Evolutionary conservation across 2,888 invertebrate genomes (phyloP).

Genomic region (Megaustenia siamemsis): DNA sequence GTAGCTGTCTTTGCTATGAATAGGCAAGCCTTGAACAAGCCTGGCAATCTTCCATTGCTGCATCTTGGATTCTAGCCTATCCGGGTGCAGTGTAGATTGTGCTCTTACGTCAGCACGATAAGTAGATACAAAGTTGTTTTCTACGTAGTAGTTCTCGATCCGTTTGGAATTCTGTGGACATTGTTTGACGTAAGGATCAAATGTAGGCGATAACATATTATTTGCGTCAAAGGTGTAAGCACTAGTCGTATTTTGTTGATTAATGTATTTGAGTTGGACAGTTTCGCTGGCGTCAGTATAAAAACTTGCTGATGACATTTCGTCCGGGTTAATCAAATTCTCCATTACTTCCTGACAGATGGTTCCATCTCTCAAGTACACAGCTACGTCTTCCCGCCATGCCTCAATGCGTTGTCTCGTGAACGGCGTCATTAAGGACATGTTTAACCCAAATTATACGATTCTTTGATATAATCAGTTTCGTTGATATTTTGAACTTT

Average conservation of each 20-base stretch:
- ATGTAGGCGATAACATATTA: neutral
- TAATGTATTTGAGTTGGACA: neutral
- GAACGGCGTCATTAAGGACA: slow-evolving; percentile 50
- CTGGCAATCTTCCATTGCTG: slow-evolving; percentile 56
- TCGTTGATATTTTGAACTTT: too few relatives aligned
- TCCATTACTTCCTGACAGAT: slow-evolving; percentile 57
- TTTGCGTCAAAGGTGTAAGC: neutral
- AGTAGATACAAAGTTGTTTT: neutral
- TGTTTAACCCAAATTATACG: too few relatives aligned
- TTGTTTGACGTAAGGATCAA: neutral
- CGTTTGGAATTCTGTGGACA: neutral
- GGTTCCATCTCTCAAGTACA: slow-evolving; percentile 56
- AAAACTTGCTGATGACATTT: neutral
- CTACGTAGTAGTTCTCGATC: neutral
- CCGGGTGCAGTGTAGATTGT: slow-evolving; percentile 39
- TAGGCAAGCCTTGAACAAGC: slow-evolving; percentile 58
- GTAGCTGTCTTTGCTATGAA: slow-evolving; percentile 8
- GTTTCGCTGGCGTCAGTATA: neutral
- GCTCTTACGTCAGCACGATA: neutral
- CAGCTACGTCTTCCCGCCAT: slow-evolving; percentile 58
- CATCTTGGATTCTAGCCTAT: slow-evolving; percentile 55
- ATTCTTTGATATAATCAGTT: too few relatives aligned
- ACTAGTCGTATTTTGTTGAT: neutral
- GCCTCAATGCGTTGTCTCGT: slow-evolving; percentile 58
- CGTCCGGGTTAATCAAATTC: too few relatives aligned